Evolutionary conservation across 2,888 invertebrate genomes (phyloP).

Genomic region (Melolontha melolontha): DNA sequence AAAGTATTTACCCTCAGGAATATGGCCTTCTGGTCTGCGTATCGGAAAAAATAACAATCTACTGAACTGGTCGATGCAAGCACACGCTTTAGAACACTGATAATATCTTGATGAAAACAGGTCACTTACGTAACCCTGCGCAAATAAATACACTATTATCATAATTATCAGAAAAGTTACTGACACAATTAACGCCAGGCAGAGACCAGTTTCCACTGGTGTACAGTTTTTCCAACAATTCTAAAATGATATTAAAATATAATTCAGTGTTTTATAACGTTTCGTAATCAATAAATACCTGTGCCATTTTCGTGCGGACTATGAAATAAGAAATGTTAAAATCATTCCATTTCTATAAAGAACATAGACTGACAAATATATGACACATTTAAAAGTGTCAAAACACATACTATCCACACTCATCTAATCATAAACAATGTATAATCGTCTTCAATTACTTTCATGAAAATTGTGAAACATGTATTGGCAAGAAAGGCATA

Average conservation of each 20-base stretch:
- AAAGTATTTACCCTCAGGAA: neutral
- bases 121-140: neutral
- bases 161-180: slow-evolving; percentile 10
- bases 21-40: neutral
- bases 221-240: slow-evolving; percentile 23
- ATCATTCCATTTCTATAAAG: neutral
- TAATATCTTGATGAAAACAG: neutral
- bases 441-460: too few relatives aligned
- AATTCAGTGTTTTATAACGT: neutral
- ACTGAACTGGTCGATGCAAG: slow-evolving; percentile 8
- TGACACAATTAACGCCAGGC: slow-evolving; percentile 13
- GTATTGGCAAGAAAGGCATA: too few relatives aligned
- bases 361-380: neutral
- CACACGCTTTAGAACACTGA: slow-evolving; percentile 9
- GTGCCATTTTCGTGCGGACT: neutral
- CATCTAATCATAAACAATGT: too few relatives aligned
- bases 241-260: slow-evolving; percentile 1
- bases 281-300: neutral
- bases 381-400: too few relatives aligned
- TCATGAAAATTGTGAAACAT: too few relatives aligned
- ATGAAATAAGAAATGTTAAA: too few relatives aligned
- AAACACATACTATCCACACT: too few relatives aligned
- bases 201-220: slow-evolving; percentile 15
- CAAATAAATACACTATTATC: slow-evolving; percentile 8
- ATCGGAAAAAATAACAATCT: slow-evolving; percentile 11